Percentiles rank a stretch among this genome's conserved stretches.
Conservation (phyloP, 2,888 invertebrate species). For the Synanthedon myopaeformis region DNA sequence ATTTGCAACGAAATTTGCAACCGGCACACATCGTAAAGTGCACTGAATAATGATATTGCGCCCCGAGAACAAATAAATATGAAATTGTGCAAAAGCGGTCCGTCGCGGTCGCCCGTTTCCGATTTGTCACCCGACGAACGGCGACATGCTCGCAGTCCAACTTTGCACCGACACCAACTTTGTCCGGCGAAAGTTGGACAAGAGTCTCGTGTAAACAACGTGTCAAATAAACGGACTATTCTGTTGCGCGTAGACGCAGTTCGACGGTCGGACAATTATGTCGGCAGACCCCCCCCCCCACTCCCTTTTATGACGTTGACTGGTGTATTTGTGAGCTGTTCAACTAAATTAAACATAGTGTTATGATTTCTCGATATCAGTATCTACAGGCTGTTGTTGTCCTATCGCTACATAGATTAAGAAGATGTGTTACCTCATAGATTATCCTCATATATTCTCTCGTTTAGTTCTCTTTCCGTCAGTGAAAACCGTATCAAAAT, state of each 20-base stretch:
- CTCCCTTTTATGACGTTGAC: neutral
- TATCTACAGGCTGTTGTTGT: too few species aligned
- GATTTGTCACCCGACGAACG: neutral
- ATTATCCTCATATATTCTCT: too few species aligned
- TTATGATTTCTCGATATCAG: too few species aligned
- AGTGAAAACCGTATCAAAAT: too few species aligned
- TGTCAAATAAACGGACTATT: neutral
- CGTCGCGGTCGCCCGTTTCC: neutral
- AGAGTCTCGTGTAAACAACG: neutral
- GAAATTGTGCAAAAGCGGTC: neutral
- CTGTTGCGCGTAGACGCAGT: neutral
- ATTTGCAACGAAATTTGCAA: slow-evolving; percentile 1
- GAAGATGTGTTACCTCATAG: too few species aligned
- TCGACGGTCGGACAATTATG: slow-evolving; percentile 13
- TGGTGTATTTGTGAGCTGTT: neutral
- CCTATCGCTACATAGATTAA: too few species aligned
- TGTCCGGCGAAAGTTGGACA: neutral
- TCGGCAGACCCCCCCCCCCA: slow-evolving; percentile 8
- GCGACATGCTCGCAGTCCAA: neutral
- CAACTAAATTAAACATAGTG: neutral
- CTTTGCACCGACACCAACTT: neutral
- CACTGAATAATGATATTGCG: neutral
- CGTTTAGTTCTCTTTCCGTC: too few species aligned
- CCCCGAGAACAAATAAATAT: neutral
- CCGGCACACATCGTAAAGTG: slow-evolving; percentile 1